Evolutionary conservation across 2,797 vertebrate genomes (phyloP).

Genomic region (Hapalemur alaotrensis): DNA sequence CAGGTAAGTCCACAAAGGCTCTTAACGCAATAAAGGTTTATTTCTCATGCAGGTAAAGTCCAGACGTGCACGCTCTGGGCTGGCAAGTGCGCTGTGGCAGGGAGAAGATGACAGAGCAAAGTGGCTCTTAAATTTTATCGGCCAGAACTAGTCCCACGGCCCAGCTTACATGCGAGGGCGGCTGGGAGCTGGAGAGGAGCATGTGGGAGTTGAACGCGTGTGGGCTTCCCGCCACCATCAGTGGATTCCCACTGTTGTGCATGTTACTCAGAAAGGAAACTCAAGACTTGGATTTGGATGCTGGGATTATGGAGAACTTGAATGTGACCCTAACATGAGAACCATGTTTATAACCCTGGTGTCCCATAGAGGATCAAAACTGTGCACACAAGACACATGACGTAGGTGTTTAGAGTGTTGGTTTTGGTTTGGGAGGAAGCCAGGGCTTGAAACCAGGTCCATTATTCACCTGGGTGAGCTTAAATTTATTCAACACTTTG

Average conservation of each 20-base stretch:
- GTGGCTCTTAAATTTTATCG: not conserved
- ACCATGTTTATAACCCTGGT: not conserved
- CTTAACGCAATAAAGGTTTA: not conserved
- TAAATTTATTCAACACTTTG: not conserved
- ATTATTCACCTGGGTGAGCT: not conserved
- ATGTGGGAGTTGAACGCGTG: fast-evolving
- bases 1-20: not conserved
- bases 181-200: not conserved
- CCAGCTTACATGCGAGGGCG: fast-evolving
- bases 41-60: not conserved
- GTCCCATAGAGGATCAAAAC: not conserved
- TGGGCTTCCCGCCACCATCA: fast-evolving
- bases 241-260: not conserved
- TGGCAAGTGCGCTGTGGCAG: not conserved
- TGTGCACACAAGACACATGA: fast-evolving
- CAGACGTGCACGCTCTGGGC: fast-evolving
- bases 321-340: not conserved
- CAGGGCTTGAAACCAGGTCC: not conserved
- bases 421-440: not conserved
- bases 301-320: not conserved
- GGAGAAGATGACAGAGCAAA: not conserved
- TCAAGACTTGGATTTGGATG: not conserved
- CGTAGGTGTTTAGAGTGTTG: not conserved
- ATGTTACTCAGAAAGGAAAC: not conserved
- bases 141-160: not conserved